phyloP scores from a whole-genome alignment of 2,797 vertebrate genomes.

The Typhlichthys eigenmanni region DNA sequence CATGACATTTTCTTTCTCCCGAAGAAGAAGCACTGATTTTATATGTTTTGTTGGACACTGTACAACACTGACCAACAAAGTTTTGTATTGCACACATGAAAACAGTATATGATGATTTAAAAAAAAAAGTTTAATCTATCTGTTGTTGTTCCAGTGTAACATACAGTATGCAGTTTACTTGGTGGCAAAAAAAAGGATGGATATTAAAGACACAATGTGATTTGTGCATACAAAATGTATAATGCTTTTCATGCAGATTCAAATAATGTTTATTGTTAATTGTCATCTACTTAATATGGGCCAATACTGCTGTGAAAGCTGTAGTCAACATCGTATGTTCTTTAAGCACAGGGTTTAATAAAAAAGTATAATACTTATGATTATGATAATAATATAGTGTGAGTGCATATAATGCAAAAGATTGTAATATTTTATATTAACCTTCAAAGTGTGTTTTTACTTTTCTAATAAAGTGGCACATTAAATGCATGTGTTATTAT shows the following conservation, averaged over 20 bases:
- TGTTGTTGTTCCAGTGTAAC: slow-evolving; percentile 73
- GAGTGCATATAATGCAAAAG: slow-evolving; percentile 80
- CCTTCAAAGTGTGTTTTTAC: slow-evolving; percentile 85
- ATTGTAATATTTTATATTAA: slow-evolving; percentile 86
- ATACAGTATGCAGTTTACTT: slow-evolving; percentile 76
- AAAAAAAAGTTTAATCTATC: slow-evolving; percentile 74
- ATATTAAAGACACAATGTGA: slow-evolving; percentile 70
- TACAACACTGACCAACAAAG: slow-evolving; percentile 48
- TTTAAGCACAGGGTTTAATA: slow-evolving; percentile 78
- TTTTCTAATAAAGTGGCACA: slow-evolving; percentile 87
- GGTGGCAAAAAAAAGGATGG: slow-evolving; percentile 54
- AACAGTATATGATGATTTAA: slow-evolving; percentile 65
- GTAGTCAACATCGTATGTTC: slow-evolving; percentile 76
- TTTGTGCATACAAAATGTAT: slow-evolving; percentile 69
- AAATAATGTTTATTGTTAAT: slow-evolving; percentile 64
- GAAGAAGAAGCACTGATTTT: slow-evolving; percentile 57
- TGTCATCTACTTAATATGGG: slow-evolving; percentile 71
- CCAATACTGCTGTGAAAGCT: slow-evolving; percentile 75
- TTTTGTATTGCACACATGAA: slow-evolving; percentile 67
- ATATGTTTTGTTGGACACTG: slow-evolving; percentile 57
- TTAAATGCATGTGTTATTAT: slow-evolving; percentile 58
- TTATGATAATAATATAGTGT: slow-evolving; percentile 60
- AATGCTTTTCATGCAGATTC: slow-evolving; percentile 72
- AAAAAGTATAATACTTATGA: slow-evolving; percentile 49
- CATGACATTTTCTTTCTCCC: slow-evolving; percentile 63